Evolutionary conservation across 2,113 vertebrate species (phyloP).

Genomic region (Laterallus jamaicensis): DNA sequence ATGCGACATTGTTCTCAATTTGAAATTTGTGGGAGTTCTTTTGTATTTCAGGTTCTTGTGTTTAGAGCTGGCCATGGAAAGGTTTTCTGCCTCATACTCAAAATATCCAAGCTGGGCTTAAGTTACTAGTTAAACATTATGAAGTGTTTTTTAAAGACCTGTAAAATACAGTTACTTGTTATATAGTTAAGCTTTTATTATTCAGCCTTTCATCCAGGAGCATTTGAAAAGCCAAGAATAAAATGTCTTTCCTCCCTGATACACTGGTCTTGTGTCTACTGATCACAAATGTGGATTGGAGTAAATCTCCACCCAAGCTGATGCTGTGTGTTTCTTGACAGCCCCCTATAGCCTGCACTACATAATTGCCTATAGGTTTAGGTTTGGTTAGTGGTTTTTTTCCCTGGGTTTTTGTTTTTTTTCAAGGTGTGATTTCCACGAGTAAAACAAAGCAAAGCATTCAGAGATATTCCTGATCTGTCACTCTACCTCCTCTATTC

Average conservation of each 20-base stretch:
- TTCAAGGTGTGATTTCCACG: neutral
- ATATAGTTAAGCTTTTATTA: neutral
- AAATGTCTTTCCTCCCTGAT: neutral
- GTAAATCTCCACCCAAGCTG: neutral
- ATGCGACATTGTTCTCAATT: neutral
- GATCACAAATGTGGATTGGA: neutral
- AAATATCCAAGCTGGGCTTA: neutral
- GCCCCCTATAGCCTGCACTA: neutral
- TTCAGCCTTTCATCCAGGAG: neutral
- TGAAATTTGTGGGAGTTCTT: neutral
- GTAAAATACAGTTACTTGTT: conserved; percentile 21
- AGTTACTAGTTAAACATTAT: conserved; percentile 3
- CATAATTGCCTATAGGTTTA: neutral
- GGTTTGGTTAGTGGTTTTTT: no score
- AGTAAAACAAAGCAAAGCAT: neutral
- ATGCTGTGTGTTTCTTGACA: conserved; percentile 11
- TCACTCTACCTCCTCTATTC: neutral
- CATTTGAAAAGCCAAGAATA: neutral
- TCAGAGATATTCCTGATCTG: neutral
- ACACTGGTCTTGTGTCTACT: neutral
- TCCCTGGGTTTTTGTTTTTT: neutral
- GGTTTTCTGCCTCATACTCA: neutral
- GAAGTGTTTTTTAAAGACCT: conserved; percentile 30
- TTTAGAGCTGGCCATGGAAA: neutral
- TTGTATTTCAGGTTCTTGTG: neutral